These are phyloP conservation scores for Zaprionus nigranus DNA, from an alignment of 1,140 invertebrate genomes.

Conservation along the genomic window DNA sequence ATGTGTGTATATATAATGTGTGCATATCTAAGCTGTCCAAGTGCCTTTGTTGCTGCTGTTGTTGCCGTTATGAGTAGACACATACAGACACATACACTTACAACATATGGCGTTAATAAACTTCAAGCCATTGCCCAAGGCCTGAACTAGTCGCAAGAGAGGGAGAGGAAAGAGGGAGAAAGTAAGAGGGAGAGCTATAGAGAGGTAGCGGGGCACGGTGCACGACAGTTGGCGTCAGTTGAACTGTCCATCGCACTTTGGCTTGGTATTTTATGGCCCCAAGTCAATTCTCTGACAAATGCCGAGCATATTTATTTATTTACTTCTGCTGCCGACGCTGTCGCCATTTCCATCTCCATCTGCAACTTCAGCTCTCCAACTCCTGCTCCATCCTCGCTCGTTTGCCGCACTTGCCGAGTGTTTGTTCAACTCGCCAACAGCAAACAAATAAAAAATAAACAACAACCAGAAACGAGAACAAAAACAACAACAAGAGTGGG, in stretches of 20 bases:
- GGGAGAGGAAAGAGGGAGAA: slow-evolving; percentile 21
- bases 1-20: slow-evolving; percentile 21
- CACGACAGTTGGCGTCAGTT: slow-evolving; percentile 18
- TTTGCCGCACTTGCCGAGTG: slow-evolving; percentile 74
- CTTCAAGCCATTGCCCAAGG: slow-evolving; percentile 59
- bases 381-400: slow-evolving; percentile 16
- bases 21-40: slow-evolving; percentile 39
- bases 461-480: slow-evolving; percentile 4
- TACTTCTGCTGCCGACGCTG: slow-evolving; percentile 57
- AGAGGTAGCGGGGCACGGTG: background rate
- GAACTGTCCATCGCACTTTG: slow-evolving; percentile 54
- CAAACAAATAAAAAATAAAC: slow-evolving; percentile 41
- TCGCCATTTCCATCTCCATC: slow-evolving; percentile 22
- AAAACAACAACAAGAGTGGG: slow-evolving; percentile 13
- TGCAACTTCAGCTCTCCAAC: background rate
- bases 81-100: slow-evolving; percentile 33
- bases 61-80: slow-evolving; percentile 67
- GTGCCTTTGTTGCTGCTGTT: slow-evolving; percentile 34
- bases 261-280: slow-evolving; percentile 77
- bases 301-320: slow-evolving; percentile 82
- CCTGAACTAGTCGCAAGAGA: slow-evolving; percentile 19
- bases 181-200: slow-evolving; percentile 15
- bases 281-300: slow-evolving; percentile 82
- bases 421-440: slow-evolving; percentile 70
- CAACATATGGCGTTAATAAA: slow-evolving; percentile 80